Conservation (phyloP, 2,113 vertebrate genomes). For the Reinhardtius hippoglossoides region DNA sequence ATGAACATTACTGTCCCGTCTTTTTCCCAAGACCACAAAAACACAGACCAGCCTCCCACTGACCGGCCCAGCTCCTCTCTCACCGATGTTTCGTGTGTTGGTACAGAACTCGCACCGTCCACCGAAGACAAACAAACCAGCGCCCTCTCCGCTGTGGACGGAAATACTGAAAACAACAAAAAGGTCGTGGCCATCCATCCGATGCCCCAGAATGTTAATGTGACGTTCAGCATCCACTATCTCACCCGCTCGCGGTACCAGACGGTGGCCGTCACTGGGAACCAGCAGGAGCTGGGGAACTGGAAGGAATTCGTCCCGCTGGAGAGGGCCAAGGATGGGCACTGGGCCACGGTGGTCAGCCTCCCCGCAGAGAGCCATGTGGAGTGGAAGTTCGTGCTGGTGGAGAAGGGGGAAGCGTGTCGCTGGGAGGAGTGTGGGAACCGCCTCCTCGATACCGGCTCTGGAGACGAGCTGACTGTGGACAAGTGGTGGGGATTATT, state of each 20-base stretch:
- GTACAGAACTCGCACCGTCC: background rate
- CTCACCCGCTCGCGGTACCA: constrained; percentile 80
- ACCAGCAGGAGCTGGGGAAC: constrained; percentile 87
- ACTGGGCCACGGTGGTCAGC: constrained; percentile 85
- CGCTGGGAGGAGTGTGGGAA: constrained; percentile 96
- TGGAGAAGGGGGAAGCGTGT: constrained; percentile 87
- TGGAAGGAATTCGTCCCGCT: constrained; percentile 88
- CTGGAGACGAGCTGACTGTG: constrained; percentile 80
- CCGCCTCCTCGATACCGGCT: constrained; percentile 85
- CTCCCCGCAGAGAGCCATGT: constrained; percentile 85
- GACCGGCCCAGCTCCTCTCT: background rate
- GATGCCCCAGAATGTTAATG: constrained; percentile 81
- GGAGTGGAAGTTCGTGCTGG: constrained; percentile 94
- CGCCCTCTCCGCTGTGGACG: constrained; percentile 32
- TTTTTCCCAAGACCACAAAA: constrained; percentile 8
- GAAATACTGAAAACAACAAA: constrained; percentile 68
- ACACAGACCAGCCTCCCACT: constrained; percentile 10
- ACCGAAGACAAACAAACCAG: constrained; percentile 25
- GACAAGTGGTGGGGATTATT: constrained; percentile 88
- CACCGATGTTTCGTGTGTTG: background rate
- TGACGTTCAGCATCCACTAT: constrained; percentile 92
- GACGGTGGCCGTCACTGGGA: constrained; percentile 87
- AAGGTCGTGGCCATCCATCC: constrained; percentile 79
- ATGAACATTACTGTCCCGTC: constrained; percentile 31
- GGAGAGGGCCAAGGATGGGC: constrained; percentile 81